Conservation (phyloP, 2,797 vertebrate species). For the Neopelma chrysocephalum region DNA sequence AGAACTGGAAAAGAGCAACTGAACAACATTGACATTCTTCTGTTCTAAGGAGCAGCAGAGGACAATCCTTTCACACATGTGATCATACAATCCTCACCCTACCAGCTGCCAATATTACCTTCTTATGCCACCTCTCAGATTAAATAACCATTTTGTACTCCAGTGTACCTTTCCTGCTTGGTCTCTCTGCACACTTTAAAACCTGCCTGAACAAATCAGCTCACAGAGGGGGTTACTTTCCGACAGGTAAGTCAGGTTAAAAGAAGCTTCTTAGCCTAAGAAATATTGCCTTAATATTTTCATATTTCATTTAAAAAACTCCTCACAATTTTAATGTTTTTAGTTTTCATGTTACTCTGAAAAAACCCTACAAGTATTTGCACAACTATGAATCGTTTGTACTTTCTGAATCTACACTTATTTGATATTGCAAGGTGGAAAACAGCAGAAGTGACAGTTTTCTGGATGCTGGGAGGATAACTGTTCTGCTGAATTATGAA, state of each 20-base stretch:
- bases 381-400: neutral
- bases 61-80: fast-evolving
- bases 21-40: neutral
- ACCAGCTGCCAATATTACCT: neutral
- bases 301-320: neutral
- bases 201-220: neutral
- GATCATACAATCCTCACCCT: neutral
- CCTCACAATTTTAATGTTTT: neutral
- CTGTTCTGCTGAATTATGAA: neutral
- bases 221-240: neutral
- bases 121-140: neutral
- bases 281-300: neutral
- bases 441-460: neutral
- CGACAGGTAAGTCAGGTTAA: neutral
- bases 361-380: neutral
- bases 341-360: neutral
- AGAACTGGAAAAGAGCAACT: neutral
- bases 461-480: neutral
- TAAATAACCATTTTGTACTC: neutral
- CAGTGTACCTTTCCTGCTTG: neutral
- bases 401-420: neutral
- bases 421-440: neutral
- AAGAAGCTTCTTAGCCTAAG: neutral
- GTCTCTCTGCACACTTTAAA: neutral
- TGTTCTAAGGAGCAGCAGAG: neutral